Evolutionary conservation across 2,888 invertebrate genomes (phyloP), one percentile per base, ranked within the genome.

Genomic region (Hemaris fuciformis): DNA sequence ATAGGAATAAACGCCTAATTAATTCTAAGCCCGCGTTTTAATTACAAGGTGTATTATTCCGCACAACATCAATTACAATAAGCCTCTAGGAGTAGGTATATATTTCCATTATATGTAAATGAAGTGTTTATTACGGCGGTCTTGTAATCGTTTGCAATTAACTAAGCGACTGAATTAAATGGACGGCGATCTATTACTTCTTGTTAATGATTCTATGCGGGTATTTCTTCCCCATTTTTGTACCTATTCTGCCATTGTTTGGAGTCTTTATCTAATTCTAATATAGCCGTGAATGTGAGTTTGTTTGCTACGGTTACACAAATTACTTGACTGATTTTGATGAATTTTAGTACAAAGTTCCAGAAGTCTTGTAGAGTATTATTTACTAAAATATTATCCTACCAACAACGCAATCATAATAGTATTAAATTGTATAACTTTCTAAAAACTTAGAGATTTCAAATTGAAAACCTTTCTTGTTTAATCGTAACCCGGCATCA

Each of bases 21-120:
- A 27, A 8, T 53, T 15, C 27, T 53, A 31, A 27, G 18, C 18
- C 18, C 7, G 18, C 3, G 3, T 53, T 53, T 27, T 53, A 53
- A 53, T 53, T 71, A 72, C 62, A 59, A 62, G 57, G 62, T 64
- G 23, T 69, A 70, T 71, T 66, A 66, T 18, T 65, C 27, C 18
- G n/a, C 18, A 53, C 10, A 27, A 31, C 53, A 53, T 31, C 31
- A 53, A 53, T 53, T 53, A 53, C 31, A 53, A 46, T 22, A 46
- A 53, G 53, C 31, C 31, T 53, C 53, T 53, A 53, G 53, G 53
- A 53, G 53, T 48, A n/a, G n/a, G n/a, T 15, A 53, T 53, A 53
- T 10, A 53, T 53, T 53, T 53, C 53, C 53, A 53, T 53, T 53
- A 27, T 53, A 53, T 53, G 53, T 53, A 53, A 53, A 53, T 53